phyloP scores from a whole-genome alignment of 2,113 vertebrate genomes.

The Datnioides undecimradiatus region DNA sequence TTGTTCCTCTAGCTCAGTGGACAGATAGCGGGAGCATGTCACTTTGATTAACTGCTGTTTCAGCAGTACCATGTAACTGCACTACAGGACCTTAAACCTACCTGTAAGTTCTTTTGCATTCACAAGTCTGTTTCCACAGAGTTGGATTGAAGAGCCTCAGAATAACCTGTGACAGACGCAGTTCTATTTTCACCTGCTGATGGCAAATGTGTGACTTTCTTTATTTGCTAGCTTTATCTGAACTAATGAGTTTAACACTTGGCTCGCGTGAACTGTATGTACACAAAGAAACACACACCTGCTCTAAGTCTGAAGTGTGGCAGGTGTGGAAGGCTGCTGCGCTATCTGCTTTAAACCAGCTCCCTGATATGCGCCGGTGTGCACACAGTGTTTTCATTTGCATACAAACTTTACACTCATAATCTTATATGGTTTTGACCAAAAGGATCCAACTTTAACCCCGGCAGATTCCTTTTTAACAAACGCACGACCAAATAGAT shows the following conservation, averaged over 20 bases:
- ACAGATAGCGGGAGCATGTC: constrained; percentile 52
- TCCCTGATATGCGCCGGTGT: constrained; percentile 12
- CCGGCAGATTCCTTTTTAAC: neutral
- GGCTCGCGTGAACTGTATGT: neutral
- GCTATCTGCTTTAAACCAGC: constrained; percentile 36
- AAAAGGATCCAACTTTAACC: neutral
- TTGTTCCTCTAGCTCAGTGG: constrained; percentile 44
- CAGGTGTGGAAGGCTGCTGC: constrained; percentile 51
- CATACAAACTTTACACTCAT: constrained; percentile 1
- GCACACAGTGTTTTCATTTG: neutral
- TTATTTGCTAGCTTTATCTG: neutral
- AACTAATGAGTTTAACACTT: constrained; percentile 24
- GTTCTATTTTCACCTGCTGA: constrained; percentile 56
- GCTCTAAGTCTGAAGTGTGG: constrained; percentile 25
- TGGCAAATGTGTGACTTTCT: constrained; percentile 46
- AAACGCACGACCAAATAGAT: neutral
- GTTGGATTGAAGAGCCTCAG: constrained; percentile 30
- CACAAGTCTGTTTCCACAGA: constrained; percentile 53
- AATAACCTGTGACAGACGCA: constrained; percentile 49
- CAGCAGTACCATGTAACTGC: constrained; percentile 35
- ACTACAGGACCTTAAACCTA: constrained; percentile 37
- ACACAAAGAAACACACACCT: constrained; percentile 18
- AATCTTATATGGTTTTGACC: neutral
- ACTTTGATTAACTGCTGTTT: constrained; percentile 59
- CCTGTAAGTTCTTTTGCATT: constrained; percentile 12